phyloP scores from a whole-genome alignment of 1,140 invertebrate species.

The Drosophila asahinai region DNA sequence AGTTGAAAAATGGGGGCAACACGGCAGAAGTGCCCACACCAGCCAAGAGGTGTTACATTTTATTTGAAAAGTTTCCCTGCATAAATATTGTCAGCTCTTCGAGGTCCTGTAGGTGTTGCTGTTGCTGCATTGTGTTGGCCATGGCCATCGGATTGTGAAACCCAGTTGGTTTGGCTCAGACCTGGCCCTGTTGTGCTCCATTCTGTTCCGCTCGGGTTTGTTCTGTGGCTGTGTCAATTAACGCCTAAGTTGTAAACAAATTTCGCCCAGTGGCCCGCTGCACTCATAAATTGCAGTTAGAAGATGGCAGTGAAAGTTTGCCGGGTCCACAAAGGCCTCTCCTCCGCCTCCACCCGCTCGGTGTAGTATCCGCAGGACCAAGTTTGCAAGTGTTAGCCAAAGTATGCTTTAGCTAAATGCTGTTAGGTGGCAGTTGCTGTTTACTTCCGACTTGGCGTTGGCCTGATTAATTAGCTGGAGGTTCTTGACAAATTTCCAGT shows the following conservation, averaged over 20 bases:
- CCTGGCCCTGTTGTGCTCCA: constrained; percentile 32
- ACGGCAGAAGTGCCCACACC: constrained; percentile 20
- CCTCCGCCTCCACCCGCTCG: neutral
- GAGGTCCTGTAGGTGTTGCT: constrained; percentile 1
- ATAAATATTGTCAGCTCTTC: constrained; percentile 69
- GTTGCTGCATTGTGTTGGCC: constrained; percentile 29
- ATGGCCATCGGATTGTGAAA: constrained; percentile 67
- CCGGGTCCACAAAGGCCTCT: constrained; percentile 25
- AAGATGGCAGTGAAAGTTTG: constrained; percentile 54
- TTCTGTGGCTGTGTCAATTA: constrained; percentile 75
- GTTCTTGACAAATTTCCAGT: constrained; percentile 44
- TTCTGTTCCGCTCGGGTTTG: constrained; percentile 1
- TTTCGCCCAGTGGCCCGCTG: constrained; percentile 70
- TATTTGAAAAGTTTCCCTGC: constrained; percentile 73
- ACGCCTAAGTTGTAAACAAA: constrained; percentile 83
- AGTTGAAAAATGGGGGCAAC: constrained; percentile 26
- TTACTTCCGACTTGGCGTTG: constrained; percentile 70
- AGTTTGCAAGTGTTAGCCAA: constrained; percentile 63
- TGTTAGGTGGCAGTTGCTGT: constrained; percentile 75
- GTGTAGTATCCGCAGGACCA: constrained; percentile 15
- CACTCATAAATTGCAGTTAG: constrained; percentile 82
- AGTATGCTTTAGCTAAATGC: constrained; percentile 69
- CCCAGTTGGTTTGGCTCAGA: constrained; percentile 47
- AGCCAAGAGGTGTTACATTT: constrained; percentile 73
- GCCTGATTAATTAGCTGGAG: constrained; percentile 58